Evolutionary conservation across 2,113 vertebrate species (phyloP).

Genomic region (Tichodroma muraria): DNA sequence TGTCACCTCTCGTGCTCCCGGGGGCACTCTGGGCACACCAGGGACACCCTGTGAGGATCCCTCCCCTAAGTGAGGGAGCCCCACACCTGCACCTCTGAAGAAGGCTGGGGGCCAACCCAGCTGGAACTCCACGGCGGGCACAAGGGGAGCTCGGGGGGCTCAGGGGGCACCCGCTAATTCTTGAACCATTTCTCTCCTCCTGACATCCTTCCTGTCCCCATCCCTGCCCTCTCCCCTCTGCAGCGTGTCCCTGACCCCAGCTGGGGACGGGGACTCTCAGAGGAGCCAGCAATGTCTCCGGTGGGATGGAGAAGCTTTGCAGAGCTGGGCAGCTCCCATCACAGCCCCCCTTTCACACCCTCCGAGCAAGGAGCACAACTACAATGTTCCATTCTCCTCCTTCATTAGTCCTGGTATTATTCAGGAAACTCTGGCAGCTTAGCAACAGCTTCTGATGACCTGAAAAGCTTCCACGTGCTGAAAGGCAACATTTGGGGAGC

Average conservation of each 20-base stretch:
- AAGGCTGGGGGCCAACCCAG: too few relatives aligned
- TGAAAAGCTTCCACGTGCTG: not conserved
- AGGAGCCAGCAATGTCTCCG: not conserved
- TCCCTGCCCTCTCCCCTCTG: not conserved
- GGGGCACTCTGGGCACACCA: not conserved
- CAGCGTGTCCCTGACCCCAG: not conserved
- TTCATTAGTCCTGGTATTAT: not conserved
- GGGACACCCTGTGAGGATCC: not conserved
- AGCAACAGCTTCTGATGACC: constrained; percentile 40
- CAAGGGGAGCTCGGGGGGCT: too few relatives aligned
- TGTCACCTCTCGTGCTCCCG: not conserved
- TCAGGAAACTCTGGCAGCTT: constrained; percentile 18
- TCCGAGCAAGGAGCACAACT: not conserved
- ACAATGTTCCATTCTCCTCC: constrained; percentile 26
- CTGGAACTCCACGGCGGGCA: too few relatives aligned
- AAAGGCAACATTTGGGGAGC: not conserved
- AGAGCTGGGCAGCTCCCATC: not conserved
- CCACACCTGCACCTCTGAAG: not conserved
- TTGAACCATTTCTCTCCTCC: not conserved
- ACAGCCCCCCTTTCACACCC: not conserved
- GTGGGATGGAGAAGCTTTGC: not conserved
- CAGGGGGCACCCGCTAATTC: not conserved
- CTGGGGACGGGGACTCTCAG: not conserved
- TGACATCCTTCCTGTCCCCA: not conserved
- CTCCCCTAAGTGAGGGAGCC: not conserved